Evolutionary conservation across 2,888 invertebrate species (phyloP).

Genomic region (Eumacrocentrus americanus): DNA sequence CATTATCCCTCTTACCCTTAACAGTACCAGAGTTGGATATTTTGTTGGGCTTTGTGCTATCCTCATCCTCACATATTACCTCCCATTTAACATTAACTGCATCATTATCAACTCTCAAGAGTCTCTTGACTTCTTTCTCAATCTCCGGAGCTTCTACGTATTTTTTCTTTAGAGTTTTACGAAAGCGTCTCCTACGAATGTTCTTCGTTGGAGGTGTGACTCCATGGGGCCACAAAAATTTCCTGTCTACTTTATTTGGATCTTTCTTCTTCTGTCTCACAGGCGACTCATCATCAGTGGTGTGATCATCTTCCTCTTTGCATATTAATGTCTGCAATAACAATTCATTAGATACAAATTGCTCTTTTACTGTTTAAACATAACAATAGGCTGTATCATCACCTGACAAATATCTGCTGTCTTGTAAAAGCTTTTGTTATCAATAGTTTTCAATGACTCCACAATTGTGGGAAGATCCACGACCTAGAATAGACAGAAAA

Average conservation of each 20-base stretch:
- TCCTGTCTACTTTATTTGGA: slow-evolving; percentile 85
- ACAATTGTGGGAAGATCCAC: slow-evolving; percentile 91
- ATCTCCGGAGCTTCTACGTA: slow-evolving; percentile 97
- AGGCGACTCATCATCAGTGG: slow-evolving; percentile 79
- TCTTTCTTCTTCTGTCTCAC: slow-evolving; percentile 84
- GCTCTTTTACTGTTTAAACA: not conserved
- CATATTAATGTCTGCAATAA: slow-evolving; percentile 77
- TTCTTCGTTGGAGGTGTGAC: slow-evolving; percentile 96
- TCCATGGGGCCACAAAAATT: slow-evolving; percentile 94
- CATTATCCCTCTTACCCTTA: slow-evolving; percentile 53
- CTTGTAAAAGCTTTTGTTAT: slow-evolving; percentile 96
- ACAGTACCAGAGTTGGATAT: slow-evolving; percentile 58
- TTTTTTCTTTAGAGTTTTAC: slow-evolving; percentile 96
- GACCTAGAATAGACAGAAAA: slow-evolving; percentile 63
- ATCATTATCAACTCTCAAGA: slow-evolving; percentile 90
- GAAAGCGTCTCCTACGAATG: slow-evolving; percentile 87
- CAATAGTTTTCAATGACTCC: slow-evolving; percentile 94
- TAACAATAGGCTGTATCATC: no score
- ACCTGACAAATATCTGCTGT: slow-evolving; percentile 95
- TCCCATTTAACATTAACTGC: slow-evolving; percentile 89
- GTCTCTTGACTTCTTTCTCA: slow-evolving; percentile 94
- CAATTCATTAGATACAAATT: slow-evolving; percentile 3
- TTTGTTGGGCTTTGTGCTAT: slow-evolving; percentile 63
- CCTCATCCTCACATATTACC: slow-evolving; percentile 86
- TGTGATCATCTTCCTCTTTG: slow-evolving; percentile 84